Evolutionary conservation across 2,113 vertebrate species (phyloP).

Genomic region (Cyanistes caeruleus): DNA sequence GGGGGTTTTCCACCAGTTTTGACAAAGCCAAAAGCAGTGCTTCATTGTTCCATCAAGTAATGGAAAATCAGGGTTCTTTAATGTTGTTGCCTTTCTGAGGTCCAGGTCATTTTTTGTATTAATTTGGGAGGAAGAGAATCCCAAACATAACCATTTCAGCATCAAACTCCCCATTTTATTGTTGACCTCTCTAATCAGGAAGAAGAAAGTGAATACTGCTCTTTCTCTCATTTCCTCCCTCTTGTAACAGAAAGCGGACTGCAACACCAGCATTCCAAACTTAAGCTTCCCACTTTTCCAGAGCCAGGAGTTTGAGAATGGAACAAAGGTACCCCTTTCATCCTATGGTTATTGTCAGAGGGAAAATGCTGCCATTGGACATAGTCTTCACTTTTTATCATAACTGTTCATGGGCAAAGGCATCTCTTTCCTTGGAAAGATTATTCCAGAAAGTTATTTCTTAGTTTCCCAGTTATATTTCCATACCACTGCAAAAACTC

Average conservation of each 20-base stretch:
- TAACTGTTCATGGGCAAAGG: not conserved
- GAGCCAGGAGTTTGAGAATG: not conserved
- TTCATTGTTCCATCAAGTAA: not conserved
- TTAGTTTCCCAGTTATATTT: not conserved
- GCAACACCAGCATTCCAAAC: not conserved
- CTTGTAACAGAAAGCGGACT: not conserved
- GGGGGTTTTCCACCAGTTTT: not conserved
- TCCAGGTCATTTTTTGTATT: not conserved
- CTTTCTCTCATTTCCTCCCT: not conserved
- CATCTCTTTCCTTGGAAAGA: not conserved
- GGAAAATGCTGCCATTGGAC: not conserved
- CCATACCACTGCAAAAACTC: not conserved
- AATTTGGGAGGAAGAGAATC: not conserved
- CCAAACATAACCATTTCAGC: not conserved
- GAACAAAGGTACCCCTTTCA: not conserved
- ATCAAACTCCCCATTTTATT: not conserved
- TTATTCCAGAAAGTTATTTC: not conserved
- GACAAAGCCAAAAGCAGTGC: not conserved
- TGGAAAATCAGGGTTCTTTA: not conserved
- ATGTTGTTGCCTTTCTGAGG: not conserved
- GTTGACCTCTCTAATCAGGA: not conserved
- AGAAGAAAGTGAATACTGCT: not conserved
- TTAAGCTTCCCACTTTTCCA: not conserved
- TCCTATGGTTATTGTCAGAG: not conserved
- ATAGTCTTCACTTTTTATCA: not conserved